A percentile compares a stretch with the other conserved stretches of the same genome.
phyloP scores from a whole-genome alignment of 2,888 invertebrate species.

The Synergus umbraculus region DNA sequence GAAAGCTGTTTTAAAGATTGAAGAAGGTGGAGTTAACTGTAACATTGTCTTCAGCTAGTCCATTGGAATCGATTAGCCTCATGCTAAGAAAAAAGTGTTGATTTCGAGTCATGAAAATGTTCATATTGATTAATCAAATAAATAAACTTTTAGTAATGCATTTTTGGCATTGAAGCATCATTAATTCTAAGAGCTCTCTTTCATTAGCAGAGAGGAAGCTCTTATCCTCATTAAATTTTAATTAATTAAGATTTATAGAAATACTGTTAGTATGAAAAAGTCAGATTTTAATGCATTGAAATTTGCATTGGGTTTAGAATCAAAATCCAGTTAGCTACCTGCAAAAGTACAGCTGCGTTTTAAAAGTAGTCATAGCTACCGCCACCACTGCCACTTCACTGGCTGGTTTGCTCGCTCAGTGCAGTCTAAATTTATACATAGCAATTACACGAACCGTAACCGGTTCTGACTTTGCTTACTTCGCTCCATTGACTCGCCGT shows the following conservation, averaged over 20 bases:
- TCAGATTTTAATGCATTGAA: not conserved
- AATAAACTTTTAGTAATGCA: not conserved
- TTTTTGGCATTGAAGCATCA: not conserved
- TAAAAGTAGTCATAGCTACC: constrained; percentile 33
- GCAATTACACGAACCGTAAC: constrained; percentile 62
- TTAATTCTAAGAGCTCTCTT: not conserved
- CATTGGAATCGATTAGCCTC: not conserved
- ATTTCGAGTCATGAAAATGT: not conserved
- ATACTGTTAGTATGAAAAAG: not conserved
- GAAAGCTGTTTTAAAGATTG: not conserved
- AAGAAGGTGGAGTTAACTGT: constrained; percentile 13
- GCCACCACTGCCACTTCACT: constrained; percentile 27
- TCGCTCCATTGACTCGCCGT: constrained; percentile 59
- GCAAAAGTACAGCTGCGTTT: constrained; percentile 25
- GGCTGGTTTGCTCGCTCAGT: constrained; percentile 42
- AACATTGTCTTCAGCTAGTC: constrained; percentile 7
- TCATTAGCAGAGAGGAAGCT: not conserved
- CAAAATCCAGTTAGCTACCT: constrained; percentile 9
- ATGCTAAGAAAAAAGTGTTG: constrained; percentile 24
- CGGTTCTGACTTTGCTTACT: constrained; percentile 62
- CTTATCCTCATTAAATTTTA: no score
- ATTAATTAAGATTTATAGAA: not conserved
- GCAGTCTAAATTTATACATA: constrained; percentile 60
- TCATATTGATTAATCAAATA: not conserved
- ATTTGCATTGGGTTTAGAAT: not conserved